Evolutionary conservation across 2,113 vertebrate species (phyloP).

Genomic region (Pteruthius melanotis): DNA sequence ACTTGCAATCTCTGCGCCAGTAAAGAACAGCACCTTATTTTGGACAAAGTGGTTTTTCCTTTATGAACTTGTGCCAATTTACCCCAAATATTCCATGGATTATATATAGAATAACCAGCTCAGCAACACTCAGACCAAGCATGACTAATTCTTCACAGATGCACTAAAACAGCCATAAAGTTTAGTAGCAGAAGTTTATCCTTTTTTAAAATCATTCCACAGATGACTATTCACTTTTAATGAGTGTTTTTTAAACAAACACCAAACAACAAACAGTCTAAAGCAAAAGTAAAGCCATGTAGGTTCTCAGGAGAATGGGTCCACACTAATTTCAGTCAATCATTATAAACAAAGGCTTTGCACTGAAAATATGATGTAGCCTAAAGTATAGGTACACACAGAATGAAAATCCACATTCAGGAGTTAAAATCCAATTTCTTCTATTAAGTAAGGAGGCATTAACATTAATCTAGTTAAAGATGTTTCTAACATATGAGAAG

Average conservation of each 20-base stretch:
- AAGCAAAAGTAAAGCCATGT: not conserved
- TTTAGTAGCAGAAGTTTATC: not conserved
- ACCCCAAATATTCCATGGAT: not conserved
- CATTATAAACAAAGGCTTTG: not conserved
- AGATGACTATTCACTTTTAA: not conserved
- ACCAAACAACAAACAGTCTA: not conserved
- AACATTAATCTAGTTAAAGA: not conserved
- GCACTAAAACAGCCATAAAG: not conserved
- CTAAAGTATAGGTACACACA: not conserved
- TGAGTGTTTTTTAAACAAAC: not conserved
- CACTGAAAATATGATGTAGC: not conserved
- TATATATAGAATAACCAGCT: not conserved
- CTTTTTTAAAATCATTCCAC: not conserved
- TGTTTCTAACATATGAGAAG: not conserved
- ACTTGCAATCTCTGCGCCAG: not conserved
- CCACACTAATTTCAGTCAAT: not conserved
- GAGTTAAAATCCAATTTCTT: not conserved
- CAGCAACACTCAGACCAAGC: not conserved
- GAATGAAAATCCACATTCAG: not conserved
- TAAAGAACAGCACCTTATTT: not conserved
- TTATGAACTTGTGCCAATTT: not conserved
- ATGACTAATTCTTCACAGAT: not conserved
- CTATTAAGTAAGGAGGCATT: not conserved
- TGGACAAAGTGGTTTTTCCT: not conserved
- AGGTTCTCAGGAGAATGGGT: not conserved